A percentile compares a stretch with the other conserved stretches of the same genome.
Evolutionary conservation across 2,113 vertebrate species (phyloP).

Genomic region (Ailuropoda melanoleuca): DNA sequence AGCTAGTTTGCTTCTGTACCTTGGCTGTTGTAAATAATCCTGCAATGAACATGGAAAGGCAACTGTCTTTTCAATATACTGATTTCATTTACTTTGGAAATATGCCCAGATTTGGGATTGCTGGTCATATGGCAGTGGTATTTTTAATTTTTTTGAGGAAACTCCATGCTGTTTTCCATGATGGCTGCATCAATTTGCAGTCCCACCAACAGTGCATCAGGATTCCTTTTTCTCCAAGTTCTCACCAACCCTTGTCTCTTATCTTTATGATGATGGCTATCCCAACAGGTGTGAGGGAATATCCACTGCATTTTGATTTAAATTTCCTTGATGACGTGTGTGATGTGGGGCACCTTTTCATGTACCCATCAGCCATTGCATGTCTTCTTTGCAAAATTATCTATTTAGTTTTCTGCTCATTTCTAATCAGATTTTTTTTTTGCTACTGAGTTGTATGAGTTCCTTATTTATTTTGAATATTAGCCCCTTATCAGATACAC

Average conservation of each 20-base stretch:
- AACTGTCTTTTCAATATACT: neutral
- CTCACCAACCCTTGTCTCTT: neutral
- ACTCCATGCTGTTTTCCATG: neutral
- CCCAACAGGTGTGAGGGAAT: neutral
- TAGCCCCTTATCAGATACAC: neutral
- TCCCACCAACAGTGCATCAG: neutral
- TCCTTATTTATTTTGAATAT: neutral
- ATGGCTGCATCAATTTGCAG: no score
- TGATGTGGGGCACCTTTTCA: neutral
- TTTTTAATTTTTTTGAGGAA: neutral
- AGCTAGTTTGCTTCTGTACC: neutral
- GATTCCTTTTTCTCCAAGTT: neutral
- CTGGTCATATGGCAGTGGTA: neutral
- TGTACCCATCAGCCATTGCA: no score
- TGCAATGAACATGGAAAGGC: neutral
- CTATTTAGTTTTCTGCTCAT: neutral
- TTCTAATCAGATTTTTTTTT: neutral
- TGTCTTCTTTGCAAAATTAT: neutral
- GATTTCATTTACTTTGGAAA: neutral
- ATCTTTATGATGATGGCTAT: neutral
- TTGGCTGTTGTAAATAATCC: neutral
- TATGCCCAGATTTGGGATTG: neutral
- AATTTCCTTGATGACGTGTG: neutral
- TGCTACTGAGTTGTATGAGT: neutral
- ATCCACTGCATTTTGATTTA: neutral